These are phyloP conservation scores for Sylvilagus bachmani DNA, from an alignment of 2,113 vertebrate genomes.

Conservation along the genomic window DNA sequence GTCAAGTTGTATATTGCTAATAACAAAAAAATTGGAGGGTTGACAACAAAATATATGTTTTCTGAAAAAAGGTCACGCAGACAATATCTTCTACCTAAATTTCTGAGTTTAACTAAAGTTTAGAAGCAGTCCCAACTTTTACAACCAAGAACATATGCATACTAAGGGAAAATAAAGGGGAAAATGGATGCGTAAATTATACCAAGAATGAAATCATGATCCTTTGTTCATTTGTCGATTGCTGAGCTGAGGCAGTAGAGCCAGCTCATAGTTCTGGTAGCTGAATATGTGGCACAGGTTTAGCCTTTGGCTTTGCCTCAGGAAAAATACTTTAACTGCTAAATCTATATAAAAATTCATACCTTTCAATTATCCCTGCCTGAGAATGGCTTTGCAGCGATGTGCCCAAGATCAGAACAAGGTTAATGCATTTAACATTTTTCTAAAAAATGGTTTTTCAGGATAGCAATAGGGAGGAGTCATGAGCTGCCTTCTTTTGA, in stretches of 20 bases:
- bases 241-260: neutral
- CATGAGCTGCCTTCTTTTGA: conserved; percentile 48
- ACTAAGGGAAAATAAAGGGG: conserved; percentile 49
- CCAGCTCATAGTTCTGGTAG: neutral
- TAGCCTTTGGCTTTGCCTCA: conserved; percentile 85
- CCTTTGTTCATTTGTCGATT: conserved; percentile 55
- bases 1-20: neutral
- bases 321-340: conserved; percentile 84
- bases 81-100: neutral
- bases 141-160: neutral
- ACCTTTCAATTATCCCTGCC: conserved; percentile 78
- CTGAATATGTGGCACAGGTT: conserved; percentile 35
- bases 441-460: conserved; percentile 76
- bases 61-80: conserved; percentile 32
- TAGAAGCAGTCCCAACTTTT: conserved; percentile 54
- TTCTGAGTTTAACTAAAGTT: neutral
- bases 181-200: conserved; percentile 28
- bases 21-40: neutral
- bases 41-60: neutral
- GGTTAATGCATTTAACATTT: conserved; percentile 79
- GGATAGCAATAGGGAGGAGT: conserved; percentile 38
- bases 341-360: conserved; percentile 80
- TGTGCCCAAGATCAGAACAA: conserved; percentile 82
- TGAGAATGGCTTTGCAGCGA: conserved; percentile 71
- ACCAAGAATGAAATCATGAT: conserved; percentile 58